Evolutionary conservation across 53 echinoderm and acorn worm species (phyloP).

Genomic region (Paracentrotus lividus): DNA sequence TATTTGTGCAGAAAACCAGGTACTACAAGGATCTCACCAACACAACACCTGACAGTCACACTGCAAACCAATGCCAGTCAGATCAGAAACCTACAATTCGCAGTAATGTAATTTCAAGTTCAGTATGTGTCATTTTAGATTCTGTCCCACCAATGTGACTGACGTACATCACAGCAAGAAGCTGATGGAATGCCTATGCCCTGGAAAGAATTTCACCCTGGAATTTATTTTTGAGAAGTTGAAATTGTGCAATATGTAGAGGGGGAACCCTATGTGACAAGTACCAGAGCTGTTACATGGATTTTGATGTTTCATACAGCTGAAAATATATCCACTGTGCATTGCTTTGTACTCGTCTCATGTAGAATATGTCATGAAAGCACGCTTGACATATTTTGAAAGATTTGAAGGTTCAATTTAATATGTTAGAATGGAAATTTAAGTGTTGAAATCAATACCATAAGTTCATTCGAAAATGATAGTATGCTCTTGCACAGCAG

Average conservation of each 20-base stretch:
- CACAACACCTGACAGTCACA: too few relatives aligned
- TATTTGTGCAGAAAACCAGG: constrained; percentile 2
- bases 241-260: constrained; percentile 24
- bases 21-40: background rate
- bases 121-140: too few relatives aligned
- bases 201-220: constrained; percentile 64
- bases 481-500: too few relatives aligned
- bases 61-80: too few relatives aligned
- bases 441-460: background rate
- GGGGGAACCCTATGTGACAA: background rate
- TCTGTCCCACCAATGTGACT: background rate
- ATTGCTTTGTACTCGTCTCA: background rate
- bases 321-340: background rate
- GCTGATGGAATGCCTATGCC: constrained; percentile 52
- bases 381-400: background rate
- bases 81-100: too few relatives aligned
- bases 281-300: background rate
- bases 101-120: too few relatives aligned
- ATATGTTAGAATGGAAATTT: background rate
- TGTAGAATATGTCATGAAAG: background rate
- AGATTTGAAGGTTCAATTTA: background rate
- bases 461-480: background rate
- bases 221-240: constrained; percentile 30
- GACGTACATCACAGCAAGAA: background rate
- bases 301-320: background rate